phyloP scores from a whole-genome alignment of 2,888 invertebrate species.

The Zygaena filipendulae region DNA sequence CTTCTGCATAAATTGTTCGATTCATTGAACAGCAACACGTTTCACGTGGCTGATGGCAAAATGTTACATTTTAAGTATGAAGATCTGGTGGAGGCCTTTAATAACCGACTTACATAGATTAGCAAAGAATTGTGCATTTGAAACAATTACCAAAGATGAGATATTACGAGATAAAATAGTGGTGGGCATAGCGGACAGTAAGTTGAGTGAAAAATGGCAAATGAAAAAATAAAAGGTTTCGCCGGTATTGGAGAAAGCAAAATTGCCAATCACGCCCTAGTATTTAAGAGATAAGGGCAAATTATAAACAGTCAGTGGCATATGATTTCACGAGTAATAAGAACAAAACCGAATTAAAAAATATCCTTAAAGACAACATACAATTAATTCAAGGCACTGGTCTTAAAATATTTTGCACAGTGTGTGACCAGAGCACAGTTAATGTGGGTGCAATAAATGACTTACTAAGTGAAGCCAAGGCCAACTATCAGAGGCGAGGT shows the following conservation, averaged over 20 bases:
- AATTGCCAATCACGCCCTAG: conserved; percentile 17
- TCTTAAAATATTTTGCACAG: conserved; percentile 14
- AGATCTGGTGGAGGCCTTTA: no score
- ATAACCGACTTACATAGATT: no score
- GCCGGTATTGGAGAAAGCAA: conserved; percentile 3
- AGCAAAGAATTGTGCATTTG: no score
- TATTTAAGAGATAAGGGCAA: conserved; percentile 20
- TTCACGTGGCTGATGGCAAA: no score
- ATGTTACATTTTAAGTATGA: no score
- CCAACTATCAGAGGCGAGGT: conserved; percentile 9
- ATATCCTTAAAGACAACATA: conserved; percentile 14
- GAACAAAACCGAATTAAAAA: conserved; percentile 16
- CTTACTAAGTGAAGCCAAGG: conserved; percentile 16
- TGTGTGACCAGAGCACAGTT: conserved; percentile 20
- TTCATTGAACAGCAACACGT: no score
- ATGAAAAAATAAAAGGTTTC: conserved; percentile 15
- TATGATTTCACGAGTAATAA: conserved; percentile 19
- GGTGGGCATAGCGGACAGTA: no score
- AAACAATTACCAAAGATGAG: no score
- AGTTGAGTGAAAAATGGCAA: no score
- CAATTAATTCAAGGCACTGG: conserved; percentile 10
- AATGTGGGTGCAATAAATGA: conserved; percentile 19
- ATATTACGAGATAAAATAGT: no score
- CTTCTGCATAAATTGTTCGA: no score
- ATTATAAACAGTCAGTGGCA: conserved; percentile 20